Conservation (phyloP, 2,888 invertebrate species). For the Cyrtodaria siliqua region DNA sequence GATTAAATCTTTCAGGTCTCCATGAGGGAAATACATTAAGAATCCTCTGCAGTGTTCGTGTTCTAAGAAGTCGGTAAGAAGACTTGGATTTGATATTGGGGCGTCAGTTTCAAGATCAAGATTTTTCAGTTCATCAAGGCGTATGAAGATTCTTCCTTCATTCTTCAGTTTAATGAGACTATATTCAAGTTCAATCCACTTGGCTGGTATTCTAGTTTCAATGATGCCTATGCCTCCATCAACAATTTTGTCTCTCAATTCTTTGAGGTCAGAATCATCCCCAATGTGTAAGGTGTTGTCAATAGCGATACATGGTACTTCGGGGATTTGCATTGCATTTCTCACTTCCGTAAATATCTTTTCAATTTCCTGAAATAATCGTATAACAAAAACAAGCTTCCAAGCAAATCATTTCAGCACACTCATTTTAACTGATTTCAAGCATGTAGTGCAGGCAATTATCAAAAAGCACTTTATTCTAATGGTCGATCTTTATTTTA, state of each 20-base stretch:
- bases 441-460: no score
- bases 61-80: slow-evolving; percentile 18
- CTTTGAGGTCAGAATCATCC: neutral
- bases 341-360: slow-evolving; percentile 7
- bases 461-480: no score
- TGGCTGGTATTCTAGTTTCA: slow-evolving; percentile 30
- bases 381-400: no score
- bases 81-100: slow-evolving; percentile 6
- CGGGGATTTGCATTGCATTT: neutral
- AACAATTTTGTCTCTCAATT: slow-evolving; percentile 26
- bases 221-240: slow-evolving; percentile 26
- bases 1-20: slow-evolving; percentile 15
- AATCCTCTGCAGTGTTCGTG: slow-evolving; percentile 35
- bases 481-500: no score
- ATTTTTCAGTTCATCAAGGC: slow-evolving; percentile 11
- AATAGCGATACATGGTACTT: slow-evolving; percentile 17
- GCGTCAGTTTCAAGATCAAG: slow-evolving; percentile 21
- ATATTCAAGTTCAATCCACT: slow-evolving; percentile 38
- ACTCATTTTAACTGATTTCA: no score
- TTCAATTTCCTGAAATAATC: slow-evolving; percentile 5
- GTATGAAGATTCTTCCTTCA: neutral
- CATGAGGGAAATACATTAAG: slow-evolving; percentile 20
- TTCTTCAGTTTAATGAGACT: slow-evolving; percentile 1
- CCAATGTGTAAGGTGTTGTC: slow-evolving; percentile 19
- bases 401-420: no score